Evolutionary conservation across 2,888 invertebrate species (phyloP), one percentile per base, ranked within the genome.

Genomic region (Eurytoma californica): DNA sequence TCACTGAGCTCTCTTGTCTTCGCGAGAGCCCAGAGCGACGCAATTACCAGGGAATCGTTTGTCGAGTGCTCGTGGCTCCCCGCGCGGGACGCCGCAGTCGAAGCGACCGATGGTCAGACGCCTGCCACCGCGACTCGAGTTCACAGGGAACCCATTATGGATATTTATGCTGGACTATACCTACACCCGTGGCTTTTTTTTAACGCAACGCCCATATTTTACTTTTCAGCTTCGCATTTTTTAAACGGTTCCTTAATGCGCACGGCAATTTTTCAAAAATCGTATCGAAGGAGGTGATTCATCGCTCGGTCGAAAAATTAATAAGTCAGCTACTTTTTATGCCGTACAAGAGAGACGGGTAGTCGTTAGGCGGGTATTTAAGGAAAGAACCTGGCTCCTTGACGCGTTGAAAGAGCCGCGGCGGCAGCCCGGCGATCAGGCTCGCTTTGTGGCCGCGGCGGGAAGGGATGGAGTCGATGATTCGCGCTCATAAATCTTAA

Each of bases 401-500:
- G 82, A 81, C 82, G 79, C 82, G n/a, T 5, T 81, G 72, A 66
- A 49, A 72, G 49, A 73, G 67, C 30, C 65, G 61, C 65, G 9
- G 1, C 47, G 7, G 47, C 53, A 13, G n/a, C 16, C 20, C 18
- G 14, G 13, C 77, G 76, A 61, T 72, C 60, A 20, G 51, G 57
- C 63, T 73, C 75, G 82, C 79, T 76, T 77, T 77, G 69, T 49
- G 9, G 70, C 47, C 16, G 24, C n/a, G 20, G 81, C 75, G 75
- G 82, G 76, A 20, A 79, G 80, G 82, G 82, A 86, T 86, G 85
- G 85, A 86, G 85, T 83, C 84, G 81, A 84, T 82, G 85, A 86
- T 86, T 84, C 85, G 84, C 84, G 83, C 84, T 82, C 85, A 84
- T 87, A 86, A 87, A 88, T 87, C 86, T 85, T 82, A 72, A 82